These are phyloP conservation scores for Cygnus atratus DNA, from an alignment of 2,113 vertebrate genomes.

Conservation along the genomic window DNA sequence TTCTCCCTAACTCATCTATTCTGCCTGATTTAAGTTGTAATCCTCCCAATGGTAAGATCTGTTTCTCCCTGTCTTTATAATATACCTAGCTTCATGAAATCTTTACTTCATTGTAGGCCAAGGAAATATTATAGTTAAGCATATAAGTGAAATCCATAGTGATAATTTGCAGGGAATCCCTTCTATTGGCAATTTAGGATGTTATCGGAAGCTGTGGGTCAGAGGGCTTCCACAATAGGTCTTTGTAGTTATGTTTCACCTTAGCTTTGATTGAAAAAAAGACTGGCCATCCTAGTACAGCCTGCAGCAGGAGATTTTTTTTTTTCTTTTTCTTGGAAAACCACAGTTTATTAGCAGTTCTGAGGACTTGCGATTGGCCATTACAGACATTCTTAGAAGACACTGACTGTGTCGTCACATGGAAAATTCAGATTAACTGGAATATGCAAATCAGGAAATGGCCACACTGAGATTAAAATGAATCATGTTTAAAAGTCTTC, in stretches of 20 bases:
- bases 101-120: neutral
- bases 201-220: neutral
- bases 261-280: neutral
- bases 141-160: neutral
- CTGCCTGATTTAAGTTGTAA: neutral
- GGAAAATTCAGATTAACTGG: neutral
- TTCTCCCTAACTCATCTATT: neutral
- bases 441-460: neutral
- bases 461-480: neutral
- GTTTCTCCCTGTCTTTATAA: neutral
- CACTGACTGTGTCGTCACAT: neutral
- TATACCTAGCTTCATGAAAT: neutral
- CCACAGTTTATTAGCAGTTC: neutral
- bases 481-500: neutral
- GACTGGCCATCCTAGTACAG: neutral
- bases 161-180: neutral
- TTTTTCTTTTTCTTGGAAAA: constrained; percentile 34
- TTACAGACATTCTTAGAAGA: neutral
- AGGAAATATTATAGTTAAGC: neutral
- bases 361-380: constrained; percentile 28
- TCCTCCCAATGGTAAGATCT: neutral
- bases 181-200: neutral
- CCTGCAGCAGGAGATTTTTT: neutral
- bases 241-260: neutral
- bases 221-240: neutral